Evolutionary conservation across 1,140 invertebrate species (phyloP), one percentile per base, ranked within the genome.

Genomic region (Cydia pomonella): DNA sequence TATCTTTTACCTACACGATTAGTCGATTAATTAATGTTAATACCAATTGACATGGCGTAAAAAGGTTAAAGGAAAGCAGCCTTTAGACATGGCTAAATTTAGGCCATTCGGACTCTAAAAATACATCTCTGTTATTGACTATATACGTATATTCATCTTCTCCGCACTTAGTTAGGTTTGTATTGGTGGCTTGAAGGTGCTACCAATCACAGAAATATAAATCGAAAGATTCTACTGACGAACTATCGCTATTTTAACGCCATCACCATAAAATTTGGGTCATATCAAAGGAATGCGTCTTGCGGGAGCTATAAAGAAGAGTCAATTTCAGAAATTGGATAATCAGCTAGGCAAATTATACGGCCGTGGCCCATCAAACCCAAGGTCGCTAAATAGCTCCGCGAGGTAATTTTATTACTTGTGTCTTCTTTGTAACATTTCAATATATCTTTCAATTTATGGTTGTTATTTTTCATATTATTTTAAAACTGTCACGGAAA

Each of bases 301-400:
- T n/a, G 9, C 23, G 53, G 53, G 53, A 23, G 10, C 5, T 59
- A 59, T 59, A 59, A 59, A 59, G 21, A 59, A 59, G 10, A 3
- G 21, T 23, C 53, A 59, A 21, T 33, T 38, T 69, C 64, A 7
- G 64, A 33, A 69, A 69, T 69, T 69, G 64, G 64, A 69, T 38
- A 69, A 33, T 69, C 33, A 69, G 16, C 64, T 33, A 33, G 9
- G 33, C n/a, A 33, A 27, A 69, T 23, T 69, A 69, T 69, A 18
- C n/a, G 33, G 29, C 25, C 64, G 27, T 33, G 41, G n/a, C 64
- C 18, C 23, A 33, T 69, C 64, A 69, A 29, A 69, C n/a, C 2
- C 64, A 69, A 69, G 64, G 64, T 69, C 64, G 64, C 64, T 33
- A 33, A 69, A 69, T 41, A 69, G n/a, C 64, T 69, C 16, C 7